Evolutionary conservation across 1,140 invertebrate species (phyloP).

Genomic region (Heliconius hermathena): DNA sequence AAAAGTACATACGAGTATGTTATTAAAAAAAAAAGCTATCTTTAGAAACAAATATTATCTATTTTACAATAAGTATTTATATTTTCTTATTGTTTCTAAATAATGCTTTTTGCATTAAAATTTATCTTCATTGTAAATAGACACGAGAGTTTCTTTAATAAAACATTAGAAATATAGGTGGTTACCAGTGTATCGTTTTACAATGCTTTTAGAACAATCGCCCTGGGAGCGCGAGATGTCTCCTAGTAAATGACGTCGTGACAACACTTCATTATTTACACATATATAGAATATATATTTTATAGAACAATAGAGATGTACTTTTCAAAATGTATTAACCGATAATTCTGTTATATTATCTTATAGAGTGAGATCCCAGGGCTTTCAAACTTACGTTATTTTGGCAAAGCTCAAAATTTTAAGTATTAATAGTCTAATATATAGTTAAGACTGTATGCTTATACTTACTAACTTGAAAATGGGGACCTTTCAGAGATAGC

Average conservation of each 20-base stretch:
- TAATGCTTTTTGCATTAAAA: background rate
- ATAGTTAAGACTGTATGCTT: too few relatives aligned
- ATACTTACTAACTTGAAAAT: too few relatives aligned
- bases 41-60: too few relatives aligned
- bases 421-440: too few relatives aligned
- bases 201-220: constrained; percentile 34
- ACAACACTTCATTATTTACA: constrained; percentile 30
- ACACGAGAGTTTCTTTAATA: constrained; percentile 19
- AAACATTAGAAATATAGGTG: constrained; percentile 16
- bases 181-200: constrained; percentile 26
- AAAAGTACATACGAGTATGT: too few relatives aligned
- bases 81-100: background rate
- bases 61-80: too few relatives aligned
- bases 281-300: background rate
- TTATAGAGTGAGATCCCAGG: too few relatives aligned
- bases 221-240: constrained; percentile 5
- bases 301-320: background rate
- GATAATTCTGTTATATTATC: too few relatives aligned
- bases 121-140: background rate
- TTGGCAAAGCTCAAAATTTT: too few relatives aligned
- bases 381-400: too few relatives aligned
- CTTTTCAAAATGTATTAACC: background rate
- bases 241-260: constrained; percentile 1
- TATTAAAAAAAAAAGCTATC: too few relatives aligned
- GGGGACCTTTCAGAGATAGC: too few relatives aligned